Conservation (phyloP, 2,797 vertebrate species). For the Anableps anableps region DNA sequence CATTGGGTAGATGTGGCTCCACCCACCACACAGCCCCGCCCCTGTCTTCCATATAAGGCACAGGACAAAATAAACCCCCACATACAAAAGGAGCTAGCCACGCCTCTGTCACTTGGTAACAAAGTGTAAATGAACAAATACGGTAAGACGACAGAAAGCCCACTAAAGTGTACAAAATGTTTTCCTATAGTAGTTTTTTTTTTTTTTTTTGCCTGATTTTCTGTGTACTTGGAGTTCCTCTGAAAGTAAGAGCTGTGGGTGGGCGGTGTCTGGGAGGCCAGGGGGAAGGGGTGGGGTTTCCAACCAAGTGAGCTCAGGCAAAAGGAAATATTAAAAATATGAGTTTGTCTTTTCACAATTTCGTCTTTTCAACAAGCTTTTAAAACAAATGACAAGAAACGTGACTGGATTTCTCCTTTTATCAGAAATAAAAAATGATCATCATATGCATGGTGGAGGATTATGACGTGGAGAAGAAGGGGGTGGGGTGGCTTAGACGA, state of each 20-base stretch:
- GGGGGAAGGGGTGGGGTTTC: conserved; percentile 37
- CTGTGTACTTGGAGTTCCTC: conserved; percentile 58
- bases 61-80: conserved; percentile 95
- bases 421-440: conserved; percentile 90
- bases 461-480: conserved; percentile 74
- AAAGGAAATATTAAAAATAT: conserved; percentile 82
- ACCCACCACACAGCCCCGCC: conserved; percentile 77
- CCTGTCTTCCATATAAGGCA: conserved; percentile 96
- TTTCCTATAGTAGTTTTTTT: conserved; percentile 81
- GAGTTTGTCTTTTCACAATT: conserved; percentile 79
- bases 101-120: conserved; percentile 84
- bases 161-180: conserved; percentile 91
- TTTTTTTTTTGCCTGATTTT: conserved; percentile 53
- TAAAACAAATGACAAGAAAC: conserved; percentile 87
- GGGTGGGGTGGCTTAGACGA: conserved; percentile 68
- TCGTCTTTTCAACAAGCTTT: conserved; percentile 62
- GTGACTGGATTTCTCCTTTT: conserved; percentile 87
- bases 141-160: conserved; percentile 87
- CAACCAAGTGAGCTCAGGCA: conserved; percentile 66
- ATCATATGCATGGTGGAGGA: conserved; percentile 84
- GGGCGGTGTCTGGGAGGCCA: conserved; percentile 22
- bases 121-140: conserved; percentile 85
- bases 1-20: conserved; percentile 74
- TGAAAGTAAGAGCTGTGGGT: conserved; percentile 61
- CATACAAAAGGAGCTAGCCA: conserved; percentile 83